Base-by-base conservation (phyloP, 2,797 vertebrate genomes). In the Ambastaia sidthimunki region DNA sequence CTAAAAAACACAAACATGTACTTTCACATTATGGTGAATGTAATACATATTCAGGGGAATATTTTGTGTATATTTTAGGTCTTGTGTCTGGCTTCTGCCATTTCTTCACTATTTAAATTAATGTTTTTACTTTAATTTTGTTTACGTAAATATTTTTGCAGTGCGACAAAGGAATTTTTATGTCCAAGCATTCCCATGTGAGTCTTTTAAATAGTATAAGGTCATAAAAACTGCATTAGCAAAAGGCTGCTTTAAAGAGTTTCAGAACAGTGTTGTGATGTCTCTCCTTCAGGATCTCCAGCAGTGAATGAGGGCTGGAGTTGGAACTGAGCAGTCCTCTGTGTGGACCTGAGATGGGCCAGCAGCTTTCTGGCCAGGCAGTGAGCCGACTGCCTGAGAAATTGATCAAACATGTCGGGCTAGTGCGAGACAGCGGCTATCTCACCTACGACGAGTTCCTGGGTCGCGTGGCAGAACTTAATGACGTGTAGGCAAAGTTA, bases 381-480 rank as follows among this genome's bases (percentile, higher is more conserved):
- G 89, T 95, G 87, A 93, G 85, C 89, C 96, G 94, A 88, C 93
- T 99, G 86, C 97, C 98, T 81, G 98, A 99, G 94, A 98, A 98
- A 93, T 93, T 99, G 89, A 90, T 93, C 81, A 98, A 96, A 87
- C 97, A 98, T 66, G 93, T 92, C 0, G 90, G 93, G 71, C 86
- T 99, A 89, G 95, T 98, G 77, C 95, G 96, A 59, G 98, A 99
- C 88, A 96, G 97, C 84, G 93, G 97, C 85, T 95, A 95, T 88
- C 93, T 99, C 80, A 98, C 94, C 6, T 99, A 99, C 7, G 97
- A 99, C 85, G 97, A 99, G 89, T 99, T 99, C 91, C 93, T 98
- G 90, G 98, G 93, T 18, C 92, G 97, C 90, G 94, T 99, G 80
- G 94, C 96, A 41, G 97, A 99, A 88, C 96, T 99, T 21, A 99